Conservation (phyloP, 2,797 vertebrate genomes). For the Sciurus vulgaris region DNA sequence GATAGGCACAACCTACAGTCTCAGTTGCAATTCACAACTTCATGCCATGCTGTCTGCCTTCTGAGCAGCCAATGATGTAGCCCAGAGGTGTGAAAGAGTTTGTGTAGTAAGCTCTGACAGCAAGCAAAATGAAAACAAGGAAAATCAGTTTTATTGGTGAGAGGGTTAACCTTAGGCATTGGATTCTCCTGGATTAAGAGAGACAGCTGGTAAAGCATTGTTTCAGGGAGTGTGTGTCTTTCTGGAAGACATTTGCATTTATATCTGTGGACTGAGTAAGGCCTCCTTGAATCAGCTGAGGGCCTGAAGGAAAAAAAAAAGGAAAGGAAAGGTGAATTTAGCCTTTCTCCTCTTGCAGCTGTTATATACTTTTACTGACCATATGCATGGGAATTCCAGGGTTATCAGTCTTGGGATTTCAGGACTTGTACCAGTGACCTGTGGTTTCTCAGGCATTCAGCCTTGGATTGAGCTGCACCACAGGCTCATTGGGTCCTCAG, state of each 20-base stretch:
- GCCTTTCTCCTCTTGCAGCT: not conserved
- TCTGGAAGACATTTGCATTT: not conserved
- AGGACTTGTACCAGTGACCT: not conserved
- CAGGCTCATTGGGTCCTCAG: not conserved
- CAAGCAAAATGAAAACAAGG: not conserved
- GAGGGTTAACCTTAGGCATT: too few relatives aligned
- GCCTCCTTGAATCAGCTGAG: not conserved
- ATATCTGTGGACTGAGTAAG: not conserved
- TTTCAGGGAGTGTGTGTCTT: not conserved
- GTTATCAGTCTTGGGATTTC: too few relatives aligned
- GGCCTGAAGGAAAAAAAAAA: too few relatives aligned
- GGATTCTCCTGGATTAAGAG: not conserved
- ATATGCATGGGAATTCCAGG: not conserved
- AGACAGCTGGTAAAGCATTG: not conserved
- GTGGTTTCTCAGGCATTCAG: rapidly evolving
- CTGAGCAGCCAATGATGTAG: too few relatives aligned
- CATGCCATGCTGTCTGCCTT: not conserved
- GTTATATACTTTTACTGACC: not conserved
- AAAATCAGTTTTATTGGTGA: not conserved
- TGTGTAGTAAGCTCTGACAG: not conserved
- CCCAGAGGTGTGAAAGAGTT: not conserved
- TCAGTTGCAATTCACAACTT: not conserved
- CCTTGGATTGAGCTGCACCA: not conserved
- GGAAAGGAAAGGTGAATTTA: not conserved
- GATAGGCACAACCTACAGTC: not conserved